These are phyloP conservation scores for Acleris laterana DNA, from an alignment of 2,888 invertebrate genomes.

Conservation along the genomic window DNA sequence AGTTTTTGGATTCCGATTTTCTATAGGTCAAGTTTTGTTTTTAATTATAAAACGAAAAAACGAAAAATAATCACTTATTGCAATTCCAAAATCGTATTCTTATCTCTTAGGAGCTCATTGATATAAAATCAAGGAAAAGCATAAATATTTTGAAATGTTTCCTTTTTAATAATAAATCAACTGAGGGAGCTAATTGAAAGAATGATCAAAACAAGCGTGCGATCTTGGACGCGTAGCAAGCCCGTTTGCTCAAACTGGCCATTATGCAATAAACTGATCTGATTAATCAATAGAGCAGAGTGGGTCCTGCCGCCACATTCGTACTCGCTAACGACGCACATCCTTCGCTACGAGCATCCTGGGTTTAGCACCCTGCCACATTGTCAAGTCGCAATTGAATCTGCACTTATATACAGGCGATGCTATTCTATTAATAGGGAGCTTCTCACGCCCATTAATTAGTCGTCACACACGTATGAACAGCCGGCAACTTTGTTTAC, in stretches of 20 bases:
- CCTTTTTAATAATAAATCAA: no score
- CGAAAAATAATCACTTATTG: no score
- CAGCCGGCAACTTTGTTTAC: constrained; percentile 26
- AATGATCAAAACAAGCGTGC: constrained; percentile 4
- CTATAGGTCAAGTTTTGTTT: no score
- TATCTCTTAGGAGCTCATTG: no score
- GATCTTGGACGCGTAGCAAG: constrained; percentile 32
- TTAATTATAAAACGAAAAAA: no score
- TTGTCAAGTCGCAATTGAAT: constrained; percentile 24
- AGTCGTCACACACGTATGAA: constrained; percentile 16
- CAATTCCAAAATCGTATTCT: no score
- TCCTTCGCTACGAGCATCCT: constrained; percentile 52
- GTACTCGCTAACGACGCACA: constrained; percentile 63
- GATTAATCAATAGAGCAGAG: constrained; percentile 80
- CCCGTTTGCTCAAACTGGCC: constrained; percentile 45
- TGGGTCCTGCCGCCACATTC: constrained; percentile 63
- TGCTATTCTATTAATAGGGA: constrained; percentile 29
- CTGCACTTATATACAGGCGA: constrained; percentile 11
- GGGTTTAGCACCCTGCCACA: constrained; percentile 30
- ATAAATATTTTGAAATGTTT: no score
- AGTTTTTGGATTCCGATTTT: no score
- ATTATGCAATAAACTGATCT: constrained; percentile 81
- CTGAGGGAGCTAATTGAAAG: background rate
- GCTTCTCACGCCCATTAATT: constrained; percentile 30
- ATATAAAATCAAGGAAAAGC: no score